Evolutionary conservation across 2,113 vertebrate genomes (phyloP).

Genomic region (Trichechus manatus): DNA sequence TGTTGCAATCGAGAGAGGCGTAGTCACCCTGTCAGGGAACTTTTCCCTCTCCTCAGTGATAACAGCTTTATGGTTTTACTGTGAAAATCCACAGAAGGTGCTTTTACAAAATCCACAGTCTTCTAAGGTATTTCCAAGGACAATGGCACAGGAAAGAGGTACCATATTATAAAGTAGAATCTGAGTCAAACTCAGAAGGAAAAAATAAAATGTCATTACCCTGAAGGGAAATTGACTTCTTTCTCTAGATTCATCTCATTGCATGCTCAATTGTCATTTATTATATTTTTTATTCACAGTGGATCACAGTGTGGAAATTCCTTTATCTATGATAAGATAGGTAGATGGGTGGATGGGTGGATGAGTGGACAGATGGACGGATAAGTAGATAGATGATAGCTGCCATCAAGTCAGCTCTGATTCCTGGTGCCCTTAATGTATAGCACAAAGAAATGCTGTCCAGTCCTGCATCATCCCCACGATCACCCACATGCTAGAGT

Average conservation of each 20-base stretch:
- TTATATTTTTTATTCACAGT: background rate
- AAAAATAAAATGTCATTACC: conserved; percentile 56
- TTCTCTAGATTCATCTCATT: background rate
- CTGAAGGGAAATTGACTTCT: background rate
- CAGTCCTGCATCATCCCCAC: too few relatives aligned
- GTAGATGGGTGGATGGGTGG: background rate
- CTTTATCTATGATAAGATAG: background rate
- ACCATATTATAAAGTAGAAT: conserved; percentile 74
- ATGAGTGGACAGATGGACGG: background rate
- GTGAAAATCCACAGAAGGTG: conserved; percentile 75
- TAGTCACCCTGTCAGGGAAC: background rate
- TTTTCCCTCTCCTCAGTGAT: conserved; percentile 52
- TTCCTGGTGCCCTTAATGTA: too few relatives aligned
- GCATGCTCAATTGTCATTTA: background rate
- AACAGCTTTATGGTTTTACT: conserved; percentile 77
- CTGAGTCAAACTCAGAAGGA: conserved; percentile 63
- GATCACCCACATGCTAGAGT: too few relatives aligned
- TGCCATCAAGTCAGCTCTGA: too few relatives aligned
- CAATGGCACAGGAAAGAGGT: conserved; percentile 58
- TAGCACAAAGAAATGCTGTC: too few relatives aligned
- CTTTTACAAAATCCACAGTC: conserved; percentile 78
- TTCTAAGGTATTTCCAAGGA: conserved; percentile 70
- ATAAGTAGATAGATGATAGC: too few relatives aligned
- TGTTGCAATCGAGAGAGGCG: background rate
- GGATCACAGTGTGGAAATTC: background rate